These are phyloP conservation scores for Chrysomela aeneicollis DNA, from an alignment of 2,888 invertebrate genomes.

Conservation along the genomic window DNA sequence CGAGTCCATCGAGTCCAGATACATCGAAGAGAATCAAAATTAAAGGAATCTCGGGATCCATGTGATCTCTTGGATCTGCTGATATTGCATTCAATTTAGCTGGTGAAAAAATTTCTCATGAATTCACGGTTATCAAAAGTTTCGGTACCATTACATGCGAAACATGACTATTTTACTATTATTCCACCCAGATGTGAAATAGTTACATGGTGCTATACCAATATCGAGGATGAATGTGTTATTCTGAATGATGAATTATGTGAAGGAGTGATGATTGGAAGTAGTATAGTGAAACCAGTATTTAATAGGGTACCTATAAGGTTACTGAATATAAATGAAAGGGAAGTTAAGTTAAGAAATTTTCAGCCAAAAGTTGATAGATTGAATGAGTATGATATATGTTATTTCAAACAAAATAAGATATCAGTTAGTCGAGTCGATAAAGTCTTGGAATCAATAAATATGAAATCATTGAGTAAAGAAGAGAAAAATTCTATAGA, in stretches of 20 bases:
- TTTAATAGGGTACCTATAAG: too few species aligned
- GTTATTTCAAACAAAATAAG: neutral
- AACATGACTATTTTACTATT: neutral
- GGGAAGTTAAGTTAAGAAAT: neutral
- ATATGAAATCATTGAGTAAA: conserved; percentile 23
- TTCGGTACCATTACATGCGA: neutral
- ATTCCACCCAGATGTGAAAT: too few species aligned
- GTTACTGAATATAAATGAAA: neutral
- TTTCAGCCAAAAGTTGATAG: neutral
- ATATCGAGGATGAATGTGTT: too few species aligned
- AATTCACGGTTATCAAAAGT: conserved; percentile 26
- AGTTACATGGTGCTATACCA: too few species aligned
- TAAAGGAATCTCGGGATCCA: too few species aligned
- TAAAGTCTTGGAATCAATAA: neutral
- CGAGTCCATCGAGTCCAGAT: too few species aligned
- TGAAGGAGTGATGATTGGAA: conserved; percentile 9
- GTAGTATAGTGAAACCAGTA: too few species aligned
- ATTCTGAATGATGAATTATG: conserved; percentile 2
- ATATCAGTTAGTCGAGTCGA: neutral
- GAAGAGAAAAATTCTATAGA: conserved; percentile 31
- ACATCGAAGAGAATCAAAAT: too few species aligned
- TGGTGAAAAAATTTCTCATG: conserved; percentile 21
- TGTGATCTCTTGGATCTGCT: conserved; percentile 25
- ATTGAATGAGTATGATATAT: too few species aligned
- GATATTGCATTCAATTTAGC: conserved; percentile 24